Evolutionary conservation across 2,888 invertebrate species (phyloP).

Genomic region (Polydesmus complanatus): DNA sequence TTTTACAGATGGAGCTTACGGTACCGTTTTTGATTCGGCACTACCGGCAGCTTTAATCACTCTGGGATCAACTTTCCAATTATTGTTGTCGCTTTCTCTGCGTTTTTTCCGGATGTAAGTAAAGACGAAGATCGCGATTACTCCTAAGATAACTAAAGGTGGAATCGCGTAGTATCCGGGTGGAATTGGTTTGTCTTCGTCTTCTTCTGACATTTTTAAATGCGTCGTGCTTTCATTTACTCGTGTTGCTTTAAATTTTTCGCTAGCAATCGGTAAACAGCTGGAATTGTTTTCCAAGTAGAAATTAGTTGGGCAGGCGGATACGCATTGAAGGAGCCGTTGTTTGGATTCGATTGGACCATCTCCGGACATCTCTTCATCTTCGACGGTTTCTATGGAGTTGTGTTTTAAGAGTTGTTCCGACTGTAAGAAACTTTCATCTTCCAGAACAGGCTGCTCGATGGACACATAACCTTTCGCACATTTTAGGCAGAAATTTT

Average conservation of each 20-base stretch:
- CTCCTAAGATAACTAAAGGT: not conserved
- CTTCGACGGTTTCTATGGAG: not conserved
- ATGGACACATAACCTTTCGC: not conserved
- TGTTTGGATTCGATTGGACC: not conserved
- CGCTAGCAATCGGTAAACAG: not conserved
- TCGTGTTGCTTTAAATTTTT: not conserved
- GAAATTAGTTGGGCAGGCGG: not conserved
- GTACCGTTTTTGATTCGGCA: not conserved
- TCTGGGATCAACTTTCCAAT: not conserved
- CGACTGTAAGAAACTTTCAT: not conserved
- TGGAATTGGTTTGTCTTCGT: not conserved
- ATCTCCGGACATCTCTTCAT: not conserved
- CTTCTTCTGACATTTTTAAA: no score
- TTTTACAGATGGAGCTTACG: not conserved
- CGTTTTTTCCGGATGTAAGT: not conserved
- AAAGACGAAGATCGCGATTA: not conserved
- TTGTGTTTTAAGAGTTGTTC: not conserved
- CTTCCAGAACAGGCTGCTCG: not conserved
- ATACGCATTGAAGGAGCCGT: not conserved
- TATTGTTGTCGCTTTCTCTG: not conserved
- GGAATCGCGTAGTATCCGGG: not conserved
- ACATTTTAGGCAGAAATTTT: not conserved
- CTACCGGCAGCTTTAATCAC: not conserved
- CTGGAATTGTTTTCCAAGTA: not conserved
- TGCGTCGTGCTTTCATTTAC: not conserved